Conservation (phyloP, 1,140 invertebrate species). For the Eumeta japonica region DNA sequence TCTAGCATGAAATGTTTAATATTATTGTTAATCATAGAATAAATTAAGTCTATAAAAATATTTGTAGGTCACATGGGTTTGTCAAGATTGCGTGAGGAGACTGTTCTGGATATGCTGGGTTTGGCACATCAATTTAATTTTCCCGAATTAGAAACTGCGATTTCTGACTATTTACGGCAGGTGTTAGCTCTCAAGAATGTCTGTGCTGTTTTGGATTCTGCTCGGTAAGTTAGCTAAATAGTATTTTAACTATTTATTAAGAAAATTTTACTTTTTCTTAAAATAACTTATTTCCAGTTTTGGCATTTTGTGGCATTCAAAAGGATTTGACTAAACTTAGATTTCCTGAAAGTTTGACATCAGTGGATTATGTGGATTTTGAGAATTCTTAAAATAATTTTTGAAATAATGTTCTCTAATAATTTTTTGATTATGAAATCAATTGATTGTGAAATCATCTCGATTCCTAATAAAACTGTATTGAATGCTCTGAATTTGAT, state of each 20-base stretch:
- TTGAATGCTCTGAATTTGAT: too few relatives aligned
- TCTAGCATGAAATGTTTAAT: too few relatives aligned
- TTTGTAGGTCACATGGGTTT: slow-evolving; percentile 67
- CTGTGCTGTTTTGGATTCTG: slow-evolving; percentile 90
- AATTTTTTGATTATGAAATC: too few relatives aligned
- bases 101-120: slow-evolving; percentile 82
- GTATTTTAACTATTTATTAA: slow-evolving; percentile 38
- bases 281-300: slow-evolving; percentile 7
- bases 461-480: too few relatives aligned
- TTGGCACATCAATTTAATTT: slow-evolving; percentile 96
- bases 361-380: too few relatives aligned
- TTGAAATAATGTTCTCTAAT: too few relatives aligned
- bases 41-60: not conserved
- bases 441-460: too few relatives aligned
- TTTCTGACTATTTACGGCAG: slow-evolving; percentile 90
- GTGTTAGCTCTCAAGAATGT: slow-evolving; percentile 86
- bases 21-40: too few relatives aligned
- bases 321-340: too few relatives aligned
- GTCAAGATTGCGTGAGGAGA: slow-evolving; percentile 79
- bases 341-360: too few relatives aligned
- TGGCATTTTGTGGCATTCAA: too few relatives aligned
- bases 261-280: not conserved
- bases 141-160: slow-evolving; percentile 83
- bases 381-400: too few relatives aligned
- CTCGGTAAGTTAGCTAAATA: slow-evolving; percentile 66